These are phyloP conservation scores for Lophochroa leadbeateri DNA, from an alignment of 2,113 vertebrate genomes.

Conservation along the genomic window DNA sequence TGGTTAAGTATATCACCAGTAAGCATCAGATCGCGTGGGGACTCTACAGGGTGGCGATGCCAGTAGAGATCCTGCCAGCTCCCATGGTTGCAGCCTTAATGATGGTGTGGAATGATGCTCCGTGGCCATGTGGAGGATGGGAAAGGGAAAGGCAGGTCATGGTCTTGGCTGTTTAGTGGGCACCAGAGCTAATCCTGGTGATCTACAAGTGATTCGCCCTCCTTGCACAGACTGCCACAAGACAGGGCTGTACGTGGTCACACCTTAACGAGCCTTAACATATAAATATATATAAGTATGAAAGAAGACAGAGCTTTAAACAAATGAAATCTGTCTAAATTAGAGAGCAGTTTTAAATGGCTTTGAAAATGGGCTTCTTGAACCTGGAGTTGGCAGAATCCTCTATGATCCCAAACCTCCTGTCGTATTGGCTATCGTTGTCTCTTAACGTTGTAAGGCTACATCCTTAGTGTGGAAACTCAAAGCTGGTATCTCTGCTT, in stretches of 20 bases:
- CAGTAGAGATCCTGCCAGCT: slow-evolving; percentile 52
- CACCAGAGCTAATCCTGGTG: neutral
- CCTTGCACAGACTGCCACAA: neutral
- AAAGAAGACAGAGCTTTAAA: neutral
- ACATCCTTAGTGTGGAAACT: neutral
- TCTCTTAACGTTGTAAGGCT: neutral
- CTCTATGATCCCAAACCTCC: slow-evolving; percentile 23
- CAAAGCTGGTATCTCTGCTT: neutral
- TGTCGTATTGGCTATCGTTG: neutral
- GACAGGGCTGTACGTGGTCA: neutral
- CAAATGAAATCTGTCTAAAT: neutral
- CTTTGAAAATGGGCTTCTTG: neutral
- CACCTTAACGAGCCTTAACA: neutral
- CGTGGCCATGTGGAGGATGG: neutral
- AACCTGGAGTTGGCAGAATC: slow-evolving; percentile 59
- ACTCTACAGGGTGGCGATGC: slow-evolving; percentile 50
- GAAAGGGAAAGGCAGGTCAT: neutral
- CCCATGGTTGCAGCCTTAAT: neutral
- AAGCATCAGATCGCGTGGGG: slow-evolving; percentile 84
- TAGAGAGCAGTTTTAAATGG: neutral
- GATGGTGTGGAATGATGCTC: neutral
- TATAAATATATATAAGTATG: accelerated
- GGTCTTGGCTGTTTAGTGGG: neutral
- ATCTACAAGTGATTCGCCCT: neutral
- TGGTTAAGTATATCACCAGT: slow-evolving; percentile 98